Evolutionary conservation across 2,888 invertebrate genomes (phyloP), one percentile per base, ranked within the genome.

Genomic region (Chrysolina oricalcia): DNA sequence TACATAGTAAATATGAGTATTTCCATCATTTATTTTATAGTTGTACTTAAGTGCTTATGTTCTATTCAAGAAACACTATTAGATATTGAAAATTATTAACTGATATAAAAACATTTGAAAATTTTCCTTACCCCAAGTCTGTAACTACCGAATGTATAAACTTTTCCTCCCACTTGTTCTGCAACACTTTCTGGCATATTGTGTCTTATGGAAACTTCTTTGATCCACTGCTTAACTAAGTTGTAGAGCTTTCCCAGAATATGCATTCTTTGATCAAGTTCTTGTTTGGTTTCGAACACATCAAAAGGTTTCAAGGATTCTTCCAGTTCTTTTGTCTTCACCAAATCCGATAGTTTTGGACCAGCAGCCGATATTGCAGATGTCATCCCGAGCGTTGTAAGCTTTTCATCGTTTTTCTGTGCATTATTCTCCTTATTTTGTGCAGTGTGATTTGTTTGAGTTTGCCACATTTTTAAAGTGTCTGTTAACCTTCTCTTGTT

Each of bases 61-160:
- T 35, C 35, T 8, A 8, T 35, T 35, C 8, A 35, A 35, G 6
- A 35, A 35, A 35, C 8, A 35, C 35, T 35, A 35, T 6, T 35
- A 6, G 8, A 8, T 35, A 35, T 35, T 35, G 35, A 35, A 35
- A 35, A 35, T 35, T 35, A 8, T 3, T 27, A 27, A 35, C 35
- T 35, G 6, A 6, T 0, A 56, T 50, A 50, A 46, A 70, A 10
- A 19, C n/a, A 66, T 43, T 2, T 19, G 2, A 15, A 63, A 50
- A 70, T 13, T 21, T 40, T 69, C 89, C 91, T 90, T 82, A 92
- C 99, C 83, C 99, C 96, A 82, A 96, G 92, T 81, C 97, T 91
- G 88, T 99, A 99, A 72, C 99, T 99, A 63, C 99, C 99, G 89
- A 99, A 99, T n/a, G 99, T 99, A 87, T 97, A 99, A 77, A 99